These are phyloP conservation scores for Pararge aegeria DNA, from an alignment of 1,140 invertebrate species.

Conservation along the genomic window DNA sequence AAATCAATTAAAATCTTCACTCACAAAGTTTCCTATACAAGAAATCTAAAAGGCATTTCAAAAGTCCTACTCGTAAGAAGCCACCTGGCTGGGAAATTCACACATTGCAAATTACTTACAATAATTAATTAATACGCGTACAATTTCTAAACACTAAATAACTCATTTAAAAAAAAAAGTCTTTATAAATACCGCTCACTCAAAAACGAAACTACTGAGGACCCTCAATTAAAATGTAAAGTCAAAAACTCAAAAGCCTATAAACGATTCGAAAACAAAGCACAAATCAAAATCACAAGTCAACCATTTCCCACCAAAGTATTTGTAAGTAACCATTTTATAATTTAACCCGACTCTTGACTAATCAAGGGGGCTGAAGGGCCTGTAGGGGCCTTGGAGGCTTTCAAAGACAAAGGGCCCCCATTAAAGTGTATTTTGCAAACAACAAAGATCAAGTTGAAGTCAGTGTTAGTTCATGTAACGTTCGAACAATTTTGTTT, in stretches of 20 bases:
- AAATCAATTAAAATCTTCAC: background rate
- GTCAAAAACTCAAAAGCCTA: slow-evolving; percentile 12
- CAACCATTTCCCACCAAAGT: slow-evolving; percentile 39
- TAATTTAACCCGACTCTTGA: slow-evolving; percentile 42
- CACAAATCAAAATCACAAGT: slow-evolving; percentile 37
- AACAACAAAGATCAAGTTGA: slow-evolving; percentile 46
- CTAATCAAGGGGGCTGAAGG: slow-evolving; percentile 40
- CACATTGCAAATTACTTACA: background rate
- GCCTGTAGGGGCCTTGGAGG: slow-evolving; percentile 27
- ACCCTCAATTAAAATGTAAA: slow-evolving; percentile 17
- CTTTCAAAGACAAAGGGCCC: slow-evolving; percentile 54
- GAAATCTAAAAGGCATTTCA: slow-evolving; percentile 1
- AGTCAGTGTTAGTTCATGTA: slow-evolving; percentile 10
- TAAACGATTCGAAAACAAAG: slow-evolving; percentile 22
- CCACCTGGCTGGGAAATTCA: slow-evolving; percentile 2
- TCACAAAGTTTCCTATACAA: background rate
- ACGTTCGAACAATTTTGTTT: slow-evolving; percentile 39
- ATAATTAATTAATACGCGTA: background rate
- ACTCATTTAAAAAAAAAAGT: background rate
- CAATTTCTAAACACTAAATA: slow-evolving; percentile 2
- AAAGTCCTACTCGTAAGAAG: background rate
- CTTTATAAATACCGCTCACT: background rate
- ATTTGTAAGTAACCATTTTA: slow-evolving; percentile 39
- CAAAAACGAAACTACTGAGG: slow-evolving; percentile 19
- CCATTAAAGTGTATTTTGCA: slow-evolving; percentile 67